These are phyloP conservation scores for Tetranychus piercei DNA, from an alignment of 2,888 invertebrate species.

Conservation along the genomic window DNA sequence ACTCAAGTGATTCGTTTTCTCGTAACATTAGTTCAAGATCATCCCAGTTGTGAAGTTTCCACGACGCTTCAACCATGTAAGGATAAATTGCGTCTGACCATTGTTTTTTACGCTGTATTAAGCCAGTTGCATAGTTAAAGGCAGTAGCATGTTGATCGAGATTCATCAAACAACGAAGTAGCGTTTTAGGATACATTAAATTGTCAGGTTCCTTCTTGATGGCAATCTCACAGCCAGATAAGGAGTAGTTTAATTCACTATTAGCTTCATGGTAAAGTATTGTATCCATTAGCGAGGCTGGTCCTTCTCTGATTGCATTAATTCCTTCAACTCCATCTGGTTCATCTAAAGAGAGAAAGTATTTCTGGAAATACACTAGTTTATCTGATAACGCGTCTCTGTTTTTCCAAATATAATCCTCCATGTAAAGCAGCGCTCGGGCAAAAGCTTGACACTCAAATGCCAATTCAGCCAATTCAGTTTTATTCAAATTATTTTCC, in stretches of 20 bases:
- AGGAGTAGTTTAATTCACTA: conserved; percentile 52
- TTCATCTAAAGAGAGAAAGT: conserved; percentile 71
- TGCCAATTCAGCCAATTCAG: conserved; percentile 34
- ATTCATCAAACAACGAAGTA: conserved; percentile 65
- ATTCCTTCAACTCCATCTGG: conserved; percentile 70
- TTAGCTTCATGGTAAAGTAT: conserved; percentile 66
- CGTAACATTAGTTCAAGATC: conserved; percentile 43
- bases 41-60: conserved; percentile 67
- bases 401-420: conserved; percentile 26
- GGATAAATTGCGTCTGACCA: conserved; percentile 37
- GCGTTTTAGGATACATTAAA: conserved; percentile 42
- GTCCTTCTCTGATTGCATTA: conserved; percentile 49
- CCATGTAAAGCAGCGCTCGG: conserved; percentile 34
- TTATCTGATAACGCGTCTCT: neutral
- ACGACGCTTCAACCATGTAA: conserved; percentile 60
- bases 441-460: conserved; percentile 36
- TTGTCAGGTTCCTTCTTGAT: conserved; percentile 40
- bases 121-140: conserved; percentile 50
- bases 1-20: conserved; percentile 7
- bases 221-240: conserved; percentile 66
- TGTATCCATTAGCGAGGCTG: conserved; percentile 59
- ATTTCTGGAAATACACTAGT: conserved; percentile 39
- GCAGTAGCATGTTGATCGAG: conserved; percentile 73
- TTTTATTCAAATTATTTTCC: conserved; percentile 34
- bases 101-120: conserved; percentile 38